Percentiles rank a stretch among this genome's conserved stretches.
phyloP scores from a whole-genome alignment of 2,888 invertebrate species.

The Myopa testacea region DNA sequence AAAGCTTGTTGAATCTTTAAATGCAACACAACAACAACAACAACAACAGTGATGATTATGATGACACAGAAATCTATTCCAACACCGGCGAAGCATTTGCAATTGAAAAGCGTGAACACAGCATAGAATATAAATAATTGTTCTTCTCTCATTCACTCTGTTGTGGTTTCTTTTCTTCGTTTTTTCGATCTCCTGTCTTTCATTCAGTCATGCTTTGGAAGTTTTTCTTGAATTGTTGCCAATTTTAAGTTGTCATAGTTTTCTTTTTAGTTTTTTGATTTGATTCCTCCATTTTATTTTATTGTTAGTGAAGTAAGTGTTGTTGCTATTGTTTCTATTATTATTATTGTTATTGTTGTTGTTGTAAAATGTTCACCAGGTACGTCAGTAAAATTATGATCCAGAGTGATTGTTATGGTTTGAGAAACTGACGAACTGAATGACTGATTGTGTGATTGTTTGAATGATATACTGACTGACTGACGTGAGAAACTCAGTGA shows the following conservation, averaged over 20 bases:
- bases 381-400: neutral
- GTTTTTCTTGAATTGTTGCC: constrained; percentile 11
- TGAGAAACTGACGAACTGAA: too few species aligned
- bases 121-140: too few species aligned
- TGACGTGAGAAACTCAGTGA: neutral
- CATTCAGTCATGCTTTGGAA: neutral
- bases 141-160: neutral
- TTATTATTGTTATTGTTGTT: neutral
- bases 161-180: neutral
- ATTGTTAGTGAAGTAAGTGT: neutral
- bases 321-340: neutral
- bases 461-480: neutral
- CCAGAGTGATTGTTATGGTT: too few species aligned
- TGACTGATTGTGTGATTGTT: too few species aligned
- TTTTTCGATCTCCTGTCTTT: neutral
- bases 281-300: too few species aligned
- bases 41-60: neutral
- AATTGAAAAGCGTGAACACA: too few species aligned
- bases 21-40: neutral
- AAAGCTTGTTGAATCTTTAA: too few species aligned
- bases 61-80: neutral
- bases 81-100: too few species aligned
- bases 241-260: constrained; percentile 5
- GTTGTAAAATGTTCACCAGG: neutral
- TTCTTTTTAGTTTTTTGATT: neutral